Percentiles rank a stretch among this genome's conserved stretches.
Conservation (phyloP, 2,113 vertebrate genomes). For the Charina bottae region DNA sequence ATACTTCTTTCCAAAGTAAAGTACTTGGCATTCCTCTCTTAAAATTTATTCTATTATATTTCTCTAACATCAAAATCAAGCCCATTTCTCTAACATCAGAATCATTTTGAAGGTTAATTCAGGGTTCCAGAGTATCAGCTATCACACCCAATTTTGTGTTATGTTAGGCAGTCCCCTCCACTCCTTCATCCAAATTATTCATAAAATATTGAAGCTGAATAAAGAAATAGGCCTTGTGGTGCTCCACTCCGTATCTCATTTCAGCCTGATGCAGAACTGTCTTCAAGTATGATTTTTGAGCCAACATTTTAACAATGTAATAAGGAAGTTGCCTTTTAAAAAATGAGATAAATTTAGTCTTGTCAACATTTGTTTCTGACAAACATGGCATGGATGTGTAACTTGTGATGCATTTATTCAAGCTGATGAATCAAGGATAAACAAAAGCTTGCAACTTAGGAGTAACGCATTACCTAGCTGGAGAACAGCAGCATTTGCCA, state of each 20-base stretch:
- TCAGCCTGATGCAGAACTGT: too few species aligned
- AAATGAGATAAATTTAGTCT: too few species aligned
- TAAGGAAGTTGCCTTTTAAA: too few species aligned
- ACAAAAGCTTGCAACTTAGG: background rate
- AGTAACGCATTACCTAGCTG: background rate
- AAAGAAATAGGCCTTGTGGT: too few species aligned
- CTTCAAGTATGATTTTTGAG: too few species aligned
- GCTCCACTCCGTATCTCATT: too few species aligned
- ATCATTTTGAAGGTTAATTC: background rate
- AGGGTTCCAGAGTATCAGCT: background rate
- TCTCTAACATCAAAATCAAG: background rate
- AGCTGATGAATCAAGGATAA: background rate
- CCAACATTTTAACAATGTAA: too few species aligned
- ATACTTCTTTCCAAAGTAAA: too few species aligned
- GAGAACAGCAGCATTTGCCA: constrained; percentile 40
- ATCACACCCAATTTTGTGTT: background rate
- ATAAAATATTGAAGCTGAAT: too few species aligned
- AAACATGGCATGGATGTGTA: background rate
- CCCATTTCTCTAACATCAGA: background rate
- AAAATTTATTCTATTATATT: background rate
- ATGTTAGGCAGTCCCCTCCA: background rate
- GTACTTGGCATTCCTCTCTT: too few species aligned
- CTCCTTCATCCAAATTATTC: too few species aligned
- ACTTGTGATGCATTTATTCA: background rate
- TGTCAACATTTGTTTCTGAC: too few species aligned